Evolutionary conservation across 2,888 invertebrate species (phyloP), one percentile per base, ranked within the genome.

Genomic region (Chirona hameri): DNA sequence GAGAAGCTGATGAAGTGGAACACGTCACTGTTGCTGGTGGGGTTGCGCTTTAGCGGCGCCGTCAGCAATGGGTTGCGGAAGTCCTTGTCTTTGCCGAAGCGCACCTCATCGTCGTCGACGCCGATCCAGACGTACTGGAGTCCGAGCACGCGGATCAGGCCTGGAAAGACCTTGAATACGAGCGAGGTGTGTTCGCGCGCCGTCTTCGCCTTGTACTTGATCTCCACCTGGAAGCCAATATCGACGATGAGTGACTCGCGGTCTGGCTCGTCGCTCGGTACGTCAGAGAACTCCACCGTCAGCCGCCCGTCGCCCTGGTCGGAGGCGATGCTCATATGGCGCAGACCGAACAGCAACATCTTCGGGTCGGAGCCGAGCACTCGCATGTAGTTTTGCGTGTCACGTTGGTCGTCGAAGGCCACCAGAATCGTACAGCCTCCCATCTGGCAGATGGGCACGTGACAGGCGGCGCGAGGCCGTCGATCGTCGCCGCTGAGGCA

Each of bases 11-110:
- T 80, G 52, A 80, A 80, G 29, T 55, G 80, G 52, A 80, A 80
- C 5, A 80, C 80, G 52, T 55, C 55, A 27, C 29, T 7, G 27
- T 14, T n/a, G 12, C 31, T 21, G 7, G 12, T 14, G 5, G 48
- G 52, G 5, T 9, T 27, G n/a, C 80, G 48, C 21, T 52, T 27
- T 14, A 80, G 18, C 27, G 80, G 27, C 18, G 52, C 80, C 3
- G 80, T 52, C 52, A 80, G 14, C 3, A 80, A 52, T 5, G 80
- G 80, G 21, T 52, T 80, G 48, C 80, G 80, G 52, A 80, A 80
- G 29, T 80, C 80, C 21, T 55, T 80, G 31, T 80, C 55, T 52
- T 80, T 80, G 27, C 80, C 80, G 52, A 80, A 80, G 27, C 80
- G 80, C 9, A 80, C 52, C 12, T 80, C 52, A 18, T 27, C 48